A percentile compares a stretch with the other conserved stretches of the same genome.
phyloP scores from a whole-genome alignment of 2,888 invertebrate species.

The Mactromeris polynyma region DNA sequence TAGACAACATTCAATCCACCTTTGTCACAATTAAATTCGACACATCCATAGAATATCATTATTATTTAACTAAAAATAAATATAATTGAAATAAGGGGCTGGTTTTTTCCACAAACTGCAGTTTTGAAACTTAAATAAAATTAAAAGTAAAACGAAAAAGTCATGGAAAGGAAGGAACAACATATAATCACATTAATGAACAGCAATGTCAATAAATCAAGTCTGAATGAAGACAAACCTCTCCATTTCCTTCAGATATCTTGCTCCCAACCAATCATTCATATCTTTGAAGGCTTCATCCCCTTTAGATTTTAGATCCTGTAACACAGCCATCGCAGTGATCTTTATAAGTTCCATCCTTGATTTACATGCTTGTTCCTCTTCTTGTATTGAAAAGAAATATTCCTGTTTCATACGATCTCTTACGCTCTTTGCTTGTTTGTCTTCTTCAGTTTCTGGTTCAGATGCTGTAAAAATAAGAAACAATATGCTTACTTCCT shows the following conservation, averaged over 20 bases:
- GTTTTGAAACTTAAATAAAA: too few species aligned
- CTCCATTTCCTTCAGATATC: constrained; percentile 87
- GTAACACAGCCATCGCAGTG: constrained; percentile 80
- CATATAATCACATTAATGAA: too few species aligned
- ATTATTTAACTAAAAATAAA: too few species aligned
- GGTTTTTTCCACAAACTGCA: too few species aligned
- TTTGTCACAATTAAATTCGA: too few species aligned
- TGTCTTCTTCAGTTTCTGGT: constrained; percentile 85
- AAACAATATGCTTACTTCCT: too few species aligned
- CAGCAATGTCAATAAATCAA: too few species aligned
- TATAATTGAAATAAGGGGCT: too few species aligned
- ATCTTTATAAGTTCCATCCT: constrained; percentile 85
- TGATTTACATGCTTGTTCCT: constrained; percentile 80
- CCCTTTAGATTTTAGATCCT: constrained; percentile 84
- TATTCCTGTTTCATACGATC: constrained; percentile 85
- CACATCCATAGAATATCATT: too few species aligned
- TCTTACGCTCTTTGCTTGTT: constrained; percentile 79
- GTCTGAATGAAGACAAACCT: constrained; percentile 73
- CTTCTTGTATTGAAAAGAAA: constrained; percentile 85
- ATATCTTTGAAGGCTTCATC: constrained; percentile 86
- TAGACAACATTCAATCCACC: too few species aligned
- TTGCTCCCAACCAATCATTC: constrained; percentile 87
- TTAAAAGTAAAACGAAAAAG: too few species aligned
- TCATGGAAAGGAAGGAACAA: too few species aligned
- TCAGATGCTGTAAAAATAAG: constrained; percentile 68